phyloP scores from a whole-genome alignment of 2,888 invertebrate genomes.

The Acanthosoma haemorrhoidale region DNA sequence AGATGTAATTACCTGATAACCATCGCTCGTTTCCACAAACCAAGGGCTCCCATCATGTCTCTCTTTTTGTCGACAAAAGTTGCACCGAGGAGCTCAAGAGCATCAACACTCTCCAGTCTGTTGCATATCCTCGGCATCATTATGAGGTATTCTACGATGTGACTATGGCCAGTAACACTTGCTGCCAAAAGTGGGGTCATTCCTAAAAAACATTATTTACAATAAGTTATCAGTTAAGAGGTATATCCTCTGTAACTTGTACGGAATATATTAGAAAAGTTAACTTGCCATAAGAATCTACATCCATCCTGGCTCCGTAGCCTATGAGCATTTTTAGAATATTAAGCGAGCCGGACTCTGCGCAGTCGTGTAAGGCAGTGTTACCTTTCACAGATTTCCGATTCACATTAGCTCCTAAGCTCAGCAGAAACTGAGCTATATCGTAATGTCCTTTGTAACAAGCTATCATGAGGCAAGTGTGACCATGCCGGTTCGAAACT shows the following conservation, averaged over 20 bases:
- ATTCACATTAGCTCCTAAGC: slow-evolving; percentile 84
- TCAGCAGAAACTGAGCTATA: slow-evolving; percentile 83
- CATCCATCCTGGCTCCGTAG: slow-evolving; percentile 86
- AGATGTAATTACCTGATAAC: slow-evolving; percentile 71
- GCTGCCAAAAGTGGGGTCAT: slow-evolving; percentile 95
- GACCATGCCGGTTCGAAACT: slow-evolving; percentile 90
- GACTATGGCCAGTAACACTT: slow-evolving; percentile 85
- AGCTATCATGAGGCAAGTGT: slow-evolving; percentile 97
- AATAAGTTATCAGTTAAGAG: background rate
- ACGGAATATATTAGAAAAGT: too few relatives aligned
- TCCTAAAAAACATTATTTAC: slow-evolving; percentile 51
- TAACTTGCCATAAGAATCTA: slow-evolving; percentile 77
- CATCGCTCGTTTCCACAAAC: slow-evolving; percentile 87
- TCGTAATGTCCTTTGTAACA: slow-evolving; percentile 91
- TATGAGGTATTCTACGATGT: slow-evolving; percentile 88
- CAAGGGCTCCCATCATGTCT: slow-evolving; percentile 85
- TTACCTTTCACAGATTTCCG: slow-evolving; percentile 88
- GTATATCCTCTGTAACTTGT: too few relatives aligned
- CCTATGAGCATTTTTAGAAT: slow-evolving; percentile 83
- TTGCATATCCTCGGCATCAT: slow-evolving; percentile 64
- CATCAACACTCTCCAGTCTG: slow-evolving; percentile 76
- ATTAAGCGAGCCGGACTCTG: slow-evolving; percentile 89
- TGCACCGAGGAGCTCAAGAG: slow-evolving; percentile 84
- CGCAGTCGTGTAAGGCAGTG: slow-evolving; percentile 96
- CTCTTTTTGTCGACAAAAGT: slow-evolving; percentile 95